Conservation (phyloP, 2,797 vertebrate species). For the Coilia nasus region DNA sequence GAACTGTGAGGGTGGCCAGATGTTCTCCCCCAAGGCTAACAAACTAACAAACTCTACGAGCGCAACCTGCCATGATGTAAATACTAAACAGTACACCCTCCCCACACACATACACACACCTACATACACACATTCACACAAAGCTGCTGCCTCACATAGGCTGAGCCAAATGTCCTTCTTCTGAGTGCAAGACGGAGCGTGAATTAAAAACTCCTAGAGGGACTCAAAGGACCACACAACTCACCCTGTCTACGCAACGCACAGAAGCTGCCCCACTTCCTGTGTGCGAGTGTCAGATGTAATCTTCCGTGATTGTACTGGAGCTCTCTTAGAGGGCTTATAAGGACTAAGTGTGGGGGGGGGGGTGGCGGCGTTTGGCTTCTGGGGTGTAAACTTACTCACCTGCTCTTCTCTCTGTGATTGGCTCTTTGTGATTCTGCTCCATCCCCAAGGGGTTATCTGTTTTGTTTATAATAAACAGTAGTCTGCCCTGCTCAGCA, state of each 20-base stretch:
- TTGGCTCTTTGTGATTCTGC: neutral
- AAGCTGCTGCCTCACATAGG: neutral
- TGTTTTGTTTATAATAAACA: conserved; percentile 13
- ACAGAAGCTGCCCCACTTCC: neutral
- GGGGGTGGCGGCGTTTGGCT: neutral
- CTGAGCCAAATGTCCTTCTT: neutral
- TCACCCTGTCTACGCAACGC: neutral
- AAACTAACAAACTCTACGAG: neutral
- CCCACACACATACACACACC: neutral
- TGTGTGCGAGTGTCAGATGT: neutral
- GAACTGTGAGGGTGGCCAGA: neutral
- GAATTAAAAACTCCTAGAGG: neutral
- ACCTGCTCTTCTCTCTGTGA: neutral
- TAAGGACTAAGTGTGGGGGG: neutral
- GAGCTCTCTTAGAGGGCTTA: neutral
- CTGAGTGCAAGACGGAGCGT: neutral
- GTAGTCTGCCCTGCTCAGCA: neutral
- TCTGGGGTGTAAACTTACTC: neutral
- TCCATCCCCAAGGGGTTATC: neutral
- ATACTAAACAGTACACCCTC: neutral
- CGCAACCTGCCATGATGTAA: neutral
- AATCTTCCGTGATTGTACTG: neutral
- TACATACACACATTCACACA: neutral
- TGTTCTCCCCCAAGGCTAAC: neutral
- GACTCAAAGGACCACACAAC: neutral